Evolutionary conservation across 2,797 vertebrate genomes (phyloP), one percentile per base, ranked within the genome.

Genomic region (Pangasius sanitwongsei): DNA sequence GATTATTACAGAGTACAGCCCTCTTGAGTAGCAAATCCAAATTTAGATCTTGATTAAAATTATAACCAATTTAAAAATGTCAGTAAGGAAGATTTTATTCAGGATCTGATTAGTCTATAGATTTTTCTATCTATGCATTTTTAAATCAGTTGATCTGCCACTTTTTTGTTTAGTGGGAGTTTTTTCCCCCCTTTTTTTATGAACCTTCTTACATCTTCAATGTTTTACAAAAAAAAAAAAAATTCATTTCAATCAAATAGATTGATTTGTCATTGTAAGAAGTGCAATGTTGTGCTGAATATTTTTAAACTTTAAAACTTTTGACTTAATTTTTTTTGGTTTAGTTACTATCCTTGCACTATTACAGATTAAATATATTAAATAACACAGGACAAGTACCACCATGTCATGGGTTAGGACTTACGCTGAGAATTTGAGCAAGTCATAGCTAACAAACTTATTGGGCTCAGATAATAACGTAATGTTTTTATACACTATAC

Each of bases 311-410:
- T 23, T 48, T 48, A 1, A 3, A 4, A 48, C 31, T 50, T 65
- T 7, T 65, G 59, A 65, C 59, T 67, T 44, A 20, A 59, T 63
- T 63, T 59, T 59, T 1, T 25, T 25, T 61, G 59, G 28, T 48
- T 83, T 48, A 88, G 88, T 87, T 88, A 78, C 69, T 77, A 74
- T 70, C 50, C 23, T 53, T 86, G 85, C 85, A 89, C 85, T 86
- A 55, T 72, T 86, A 37, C 11, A 55, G 12, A 89, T 55, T 9
- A 55, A 78, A 61, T 82, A 81, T 80, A 37, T 88, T 88, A 34
- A 72, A 57, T 53, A 80, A 69, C 37, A 65, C n/a, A 61, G 48
- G 69, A 57, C 16, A 23, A 63, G 28, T 82, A 63, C 53, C 67
- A 89, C 78, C 70, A 61, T 86, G n/a, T 59, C 65, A 41, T 50